phyloP scores from a whole-genome alignment of 1,140 invertebrate species.

The Aphelinus certus region DNA sequence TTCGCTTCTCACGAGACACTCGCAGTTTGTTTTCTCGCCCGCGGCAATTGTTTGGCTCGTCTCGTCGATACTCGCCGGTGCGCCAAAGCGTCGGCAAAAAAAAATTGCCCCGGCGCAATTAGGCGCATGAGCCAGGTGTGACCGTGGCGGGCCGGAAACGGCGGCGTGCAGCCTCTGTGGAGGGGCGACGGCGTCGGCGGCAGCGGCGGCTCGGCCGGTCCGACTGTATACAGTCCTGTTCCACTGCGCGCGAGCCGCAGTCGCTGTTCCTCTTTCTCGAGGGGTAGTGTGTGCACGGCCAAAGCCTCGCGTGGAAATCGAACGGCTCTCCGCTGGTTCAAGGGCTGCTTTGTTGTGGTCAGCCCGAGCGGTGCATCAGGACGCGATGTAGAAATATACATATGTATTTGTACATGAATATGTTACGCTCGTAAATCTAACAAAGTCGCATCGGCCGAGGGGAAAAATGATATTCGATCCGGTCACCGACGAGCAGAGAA shows the following conservation, averaged over 20 bases:
- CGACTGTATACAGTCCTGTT: slow-evolving; percentile 57
- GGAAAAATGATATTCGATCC: slow-evolving; percentile 59
- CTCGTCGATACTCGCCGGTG: too few species aligned
- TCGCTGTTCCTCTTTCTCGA: slow-evolving; percentile 8
- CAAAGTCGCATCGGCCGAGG: background rate
- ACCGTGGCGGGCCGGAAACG: slow-evolving; percentile 41
- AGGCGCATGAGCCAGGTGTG: slow-evolving; percentile 45
- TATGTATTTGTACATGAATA: too few species aligned
- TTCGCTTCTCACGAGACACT: too few species aligned
- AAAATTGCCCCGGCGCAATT: background rate
- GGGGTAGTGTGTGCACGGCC: too few species aligned
- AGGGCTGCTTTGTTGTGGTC: background rate
- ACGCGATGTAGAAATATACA: too few species aligned
- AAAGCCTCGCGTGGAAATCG: slow-evolving; percentile 8
- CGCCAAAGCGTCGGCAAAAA: too few species aligned
- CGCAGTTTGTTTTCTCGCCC: too few species aligned
- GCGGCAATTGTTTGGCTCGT: too few species aligned
- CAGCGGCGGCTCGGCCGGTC: slow-evolving; percentile 28
- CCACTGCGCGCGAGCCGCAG: slow-evolving; percentile 53
- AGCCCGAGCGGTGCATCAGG: background rate
- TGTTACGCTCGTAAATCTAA: background rate
- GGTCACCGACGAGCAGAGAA: slow-evolving; percentile 53
- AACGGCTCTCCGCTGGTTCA: background rate
- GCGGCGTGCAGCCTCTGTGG: slow-evolving; percentile 41
- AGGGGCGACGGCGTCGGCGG: too few species aligned